Evolutionary conservation across 2,888 invertebrate species (phyloP).

Genomic region (Acholoe squamosa): DNA sequence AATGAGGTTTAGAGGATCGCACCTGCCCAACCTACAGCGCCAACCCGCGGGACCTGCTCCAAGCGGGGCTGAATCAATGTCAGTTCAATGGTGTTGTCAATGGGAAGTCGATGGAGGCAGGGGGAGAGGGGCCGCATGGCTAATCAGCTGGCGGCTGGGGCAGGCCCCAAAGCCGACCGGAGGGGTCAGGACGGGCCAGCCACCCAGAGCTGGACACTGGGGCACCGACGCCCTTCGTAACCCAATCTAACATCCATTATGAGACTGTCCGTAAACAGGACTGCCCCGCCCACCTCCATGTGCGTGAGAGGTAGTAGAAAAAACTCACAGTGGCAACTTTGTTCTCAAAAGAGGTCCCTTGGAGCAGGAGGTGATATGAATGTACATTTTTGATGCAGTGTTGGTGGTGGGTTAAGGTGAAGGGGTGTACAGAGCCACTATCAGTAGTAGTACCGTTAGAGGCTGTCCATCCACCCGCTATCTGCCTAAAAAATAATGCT

Average conservation of each 20-base stretch:
- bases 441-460: too few species aligned
- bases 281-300: background rate
- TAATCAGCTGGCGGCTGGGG: background rate
- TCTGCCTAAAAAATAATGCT: too few species aligned
- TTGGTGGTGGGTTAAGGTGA: background rate
- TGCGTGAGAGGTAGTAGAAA: background rate
- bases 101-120: constrained; percentile 34
- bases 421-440: too few species aligned
- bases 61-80: constrained; percentile 27
- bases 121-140: background rate
- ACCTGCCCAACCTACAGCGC: background rate
- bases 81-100: constrained; percentile 48
- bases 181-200: constrained; percentile 27
- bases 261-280: constrained; percentile 29
- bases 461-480: too few species aligned
- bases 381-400: background rate
- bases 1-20: constrained; percentile 56
- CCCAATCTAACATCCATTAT: constrained; percentile 50
- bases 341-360: constrained; percentile 38
- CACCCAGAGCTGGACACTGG: background rate
- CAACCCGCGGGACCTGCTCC: constrained; percentile 4
- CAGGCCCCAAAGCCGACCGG: background rate
- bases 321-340: constrained; percentile 2
- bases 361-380: constrained; percentile 29
- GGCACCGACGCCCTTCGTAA: constrained; percentile 12